Evolutionary conservation across 2,797 vertebrate species (phyloP).

Genomic region (Emys orbicularis): DNA sequence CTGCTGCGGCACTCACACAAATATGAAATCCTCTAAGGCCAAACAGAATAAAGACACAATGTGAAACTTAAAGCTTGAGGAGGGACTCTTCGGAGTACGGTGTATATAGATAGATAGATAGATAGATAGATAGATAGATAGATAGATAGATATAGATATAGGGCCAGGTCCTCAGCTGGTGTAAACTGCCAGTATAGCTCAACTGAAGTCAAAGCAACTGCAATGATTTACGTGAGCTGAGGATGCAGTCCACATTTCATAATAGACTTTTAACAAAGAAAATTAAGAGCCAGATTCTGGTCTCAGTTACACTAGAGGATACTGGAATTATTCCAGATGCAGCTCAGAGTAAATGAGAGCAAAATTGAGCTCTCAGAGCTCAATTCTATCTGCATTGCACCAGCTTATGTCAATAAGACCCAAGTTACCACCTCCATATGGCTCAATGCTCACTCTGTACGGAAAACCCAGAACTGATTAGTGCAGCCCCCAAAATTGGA

Average conservation of each 20-base stretch:
- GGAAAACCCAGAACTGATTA: not conserved
- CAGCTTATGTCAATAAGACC: not conserved
- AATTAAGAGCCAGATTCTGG: not conserved
- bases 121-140: no score
- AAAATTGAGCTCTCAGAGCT: not conserved
- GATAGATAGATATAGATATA: no score
- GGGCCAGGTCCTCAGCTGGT: not conserved
- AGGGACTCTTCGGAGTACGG: no score
- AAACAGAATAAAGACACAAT: not conserved
- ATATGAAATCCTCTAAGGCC: not conserved
- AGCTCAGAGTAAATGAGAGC: not conserved
- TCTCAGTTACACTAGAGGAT: not conserved
- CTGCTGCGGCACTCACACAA: accelerated
- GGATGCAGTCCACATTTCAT: accelerated
- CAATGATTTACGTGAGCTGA: accelerated
- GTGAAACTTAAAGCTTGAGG: not conserved
- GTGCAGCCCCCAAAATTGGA: not conserved
- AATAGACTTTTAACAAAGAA: no score
- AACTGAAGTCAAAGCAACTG: not conserved
- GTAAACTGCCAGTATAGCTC: not conserved
- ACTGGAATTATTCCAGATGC: not conserved
- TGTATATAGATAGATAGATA: no score
- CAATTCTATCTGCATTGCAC: no score
- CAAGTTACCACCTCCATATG: not conserved
- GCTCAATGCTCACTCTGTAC: not conserved